Evolutionary conservation across 1,140 invertebrate species (phyloP).

Genomic region (Ostrea edulis): DNA sequence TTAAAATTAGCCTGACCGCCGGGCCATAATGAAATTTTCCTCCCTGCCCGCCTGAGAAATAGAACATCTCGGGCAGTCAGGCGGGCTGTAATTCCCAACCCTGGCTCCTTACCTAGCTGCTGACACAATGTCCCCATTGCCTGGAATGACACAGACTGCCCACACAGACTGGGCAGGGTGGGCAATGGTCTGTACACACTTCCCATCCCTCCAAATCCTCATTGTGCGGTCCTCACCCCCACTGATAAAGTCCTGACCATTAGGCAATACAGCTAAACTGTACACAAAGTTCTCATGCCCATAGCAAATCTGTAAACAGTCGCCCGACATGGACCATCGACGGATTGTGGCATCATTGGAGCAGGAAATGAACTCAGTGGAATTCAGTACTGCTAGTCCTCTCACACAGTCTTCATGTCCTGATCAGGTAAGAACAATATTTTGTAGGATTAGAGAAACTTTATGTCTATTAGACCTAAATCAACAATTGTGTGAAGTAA

Average conservation of each 20-base stretch:
- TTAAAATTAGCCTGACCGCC: too few relatives aligned
- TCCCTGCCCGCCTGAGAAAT: too few relatives aligned
- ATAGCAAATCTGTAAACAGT: constrained; percentile 88
- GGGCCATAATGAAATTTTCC: too few relatives aligned
- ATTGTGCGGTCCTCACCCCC: constrained; percentile 91
- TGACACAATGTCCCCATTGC: constrained; percentile 93
- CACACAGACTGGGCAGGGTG: constrained; percentile 94
- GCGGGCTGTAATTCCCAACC: too few relatives aligned
- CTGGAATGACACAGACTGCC: constrained; percentile 87
- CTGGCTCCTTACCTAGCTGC: constrained; percentile 84
- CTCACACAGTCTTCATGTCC: constrained; percentile 96
- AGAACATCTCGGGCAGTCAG: too few relatives aligned
- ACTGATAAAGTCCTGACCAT: constrained; percentile 80
- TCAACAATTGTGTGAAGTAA: too few relatives aligned
- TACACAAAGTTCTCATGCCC: constrained; percentile 88
- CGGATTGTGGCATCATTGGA: constrained; percentile 93
- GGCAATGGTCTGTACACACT: constrained; percentile 86
- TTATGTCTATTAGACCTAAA: too few relatives aligned
- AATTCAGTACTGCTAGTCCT: constrained; percentile 85
- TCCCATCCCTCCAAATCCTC: constrained; percentile 88
- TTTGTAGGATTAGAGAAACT: too few relatives aligned
- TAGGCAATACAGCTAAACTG: constrained; percentile 84
- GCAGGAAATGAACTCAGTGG: constrained; percentile 90
- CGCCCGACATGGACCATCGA: constrained; percentile 88
- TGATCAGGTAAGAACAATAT: constrained; percentile 71